Conservation (phyloP, 2,888 invertebrate species). For the Apomyelois bistriatella region DNA sequence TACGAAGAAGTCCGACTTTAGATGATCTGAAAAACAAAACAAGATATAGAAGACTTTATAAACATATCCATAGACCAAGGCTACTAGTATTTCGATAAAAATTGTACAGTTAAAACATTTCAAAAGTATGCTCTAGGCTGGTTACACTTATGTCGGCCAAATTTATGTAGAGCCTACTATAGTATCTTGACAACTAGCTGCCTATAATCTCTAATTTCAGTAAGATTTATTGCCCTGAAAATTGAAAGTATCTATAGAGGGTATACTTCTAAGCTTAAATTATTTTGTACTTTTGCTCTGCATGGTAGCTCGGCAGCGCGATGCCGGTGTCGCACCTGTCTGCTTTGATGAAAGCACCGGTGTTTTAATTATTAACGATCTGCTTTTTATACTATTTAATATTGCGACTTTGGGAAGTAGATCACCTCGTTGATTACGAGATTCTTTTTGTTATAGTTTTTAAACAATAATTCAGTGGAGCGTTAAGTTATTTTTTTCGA, state of each 20-base stretch:
- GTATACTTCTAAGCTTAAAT: not conserved
- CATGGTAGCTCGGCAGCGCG: conserved; percentile 23
- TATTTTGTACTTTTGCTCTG: not conserved
- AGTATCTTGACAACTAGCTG: no score
- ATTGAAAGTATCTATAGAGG: conserved; percentile 15
- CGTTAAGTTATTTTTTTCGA: conserved; percentile 53
- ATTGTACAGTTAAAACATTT: no score
- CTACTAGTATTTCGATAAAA: no score
- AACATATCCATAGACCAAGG: no score
- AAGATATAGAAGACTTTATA: no score
- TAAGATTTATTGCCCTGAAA: not conserved
- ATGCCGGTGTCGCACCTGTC: conserved; percentile 46
- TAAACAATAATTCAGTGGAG: conserved; percentile 49
- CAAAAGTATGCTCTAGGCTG: no score
- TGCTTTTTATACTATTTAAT: conserved; percentile 68
- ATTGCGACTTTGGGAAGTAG: conserved; percentile 70
- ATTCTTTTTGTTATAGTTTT: conserved; percentile 70
- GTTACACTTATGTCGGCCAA: no score
- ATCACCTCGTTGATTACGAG: conserved; percentile 72
- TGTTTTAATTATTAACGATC: conserved; percentile 70
- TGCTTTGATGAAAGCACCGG: conserved; percentile 55
- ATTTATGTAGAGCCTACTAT: no score
- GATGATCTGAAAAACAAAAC: no score
- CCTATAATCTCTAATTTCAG: no score
- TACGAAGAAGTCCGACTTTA: no score